Conservation (phyloP, 2,797 vertebrate genomes). For the Rhynchotus rufescens region DNA sequence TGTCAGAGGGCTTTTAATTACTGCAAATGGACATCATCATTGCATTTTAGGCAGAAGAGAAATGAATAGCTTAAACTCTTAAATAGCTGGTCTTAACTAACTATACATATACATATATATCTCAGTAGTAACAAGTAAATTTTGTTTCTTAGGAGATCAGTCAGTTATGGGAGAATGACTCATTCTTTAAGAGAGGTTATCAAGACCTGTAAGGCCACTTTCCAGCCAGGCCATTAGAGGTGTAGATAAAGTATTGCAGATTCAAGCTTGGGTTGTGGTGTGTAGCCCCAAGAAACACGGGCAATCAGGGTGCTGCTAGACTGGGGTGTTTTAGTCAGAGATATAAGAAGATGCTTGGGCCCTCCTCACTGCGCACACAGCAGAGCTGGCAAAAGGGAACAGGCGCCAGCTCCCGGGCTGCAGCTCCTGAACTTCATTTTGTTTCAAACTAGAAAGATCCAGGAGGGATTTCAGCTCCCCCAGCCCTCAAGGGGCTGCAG, state of each 20-base stretch:
- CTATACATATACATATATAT: background rate
- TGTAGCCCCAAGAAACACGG: background rate
- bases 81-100: background rate
- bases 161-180: background rate
- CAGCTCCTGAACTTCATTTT: background rate
- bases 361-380: background rate
- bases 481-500: background rate
- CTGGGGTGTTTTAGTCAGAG: background rate
- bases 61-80: background rate
- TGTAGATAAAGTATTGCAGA: background rate
- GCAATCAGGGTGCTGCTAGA: background rate
- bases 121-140: background rate
- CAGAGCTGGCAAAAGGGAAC: background rate
- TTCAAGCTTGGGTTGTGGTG: background rate
- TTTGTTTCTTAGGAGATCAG: background rate
- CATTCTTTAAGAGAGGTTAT: background rate
- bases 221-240: background rate
- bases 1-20: constrained; percentile 7
- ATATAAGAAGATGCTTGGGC: background rate
- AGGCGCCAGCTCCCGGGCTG: background rate
- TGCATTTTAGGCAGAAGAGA: background rate
- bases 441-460: background rate
- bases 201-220: background rate
- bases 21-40: constrained; percentile 26
- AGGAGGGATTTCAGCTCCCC: background rate